phyloP scores from a whole-genome alignment of 2,113 vertebrate genomes.

The Climacteris rufus region DNA sequence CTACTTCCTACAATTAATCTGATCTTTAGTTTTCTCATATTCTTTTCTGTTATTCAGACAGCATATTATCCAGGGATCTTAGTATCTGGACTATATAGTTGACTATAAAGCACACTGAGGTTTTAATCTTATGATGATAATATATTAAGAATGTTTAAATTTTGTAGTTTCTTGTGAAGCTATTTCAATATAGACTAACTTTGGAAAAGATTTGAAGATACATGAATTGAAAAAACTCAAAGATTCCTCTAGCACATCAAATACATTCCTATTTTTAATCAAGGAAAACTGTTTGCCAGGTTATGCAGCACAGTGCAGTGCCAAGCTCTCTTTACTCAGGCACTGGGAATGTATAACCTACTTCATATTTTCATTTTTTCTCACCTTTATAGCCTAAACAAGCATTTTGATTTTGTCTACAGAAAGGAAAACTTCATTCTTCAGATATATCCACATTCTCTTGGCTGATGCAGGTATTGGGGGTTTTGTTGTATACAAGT shows the following conservation, averaged over 20 bases:
- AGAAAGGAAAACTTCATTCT: slow-evolving; percentile 24
- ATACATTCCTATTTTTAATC: background rate
- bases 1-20: background rate
- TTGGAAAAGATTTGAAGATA: background rate
- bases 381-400: slow-evolving; percentile 48
- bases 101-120: background rate
- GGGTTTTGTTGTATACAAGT: background rate
- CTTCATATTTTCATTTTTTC: background rate
- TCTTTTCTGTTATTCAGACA: background rate
- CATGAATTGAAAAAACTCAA: background rate
- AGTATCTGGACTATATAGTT: background rate
- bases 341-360: background rate
- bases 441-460: background rate
- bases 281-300: background rate
- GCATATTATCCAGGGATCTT: background rate
- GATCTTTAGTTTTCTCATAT: background rate
- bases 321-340: background rate
- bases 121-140: background rate
- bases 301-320: background rate
- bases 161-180: background rate
- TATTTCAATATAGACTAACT: background rate
- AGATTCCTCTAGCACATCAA: background rate
- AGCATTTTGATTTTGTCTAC: slow-evolving; percentile 32
- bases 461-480: background rate
- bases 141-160: background rate